Percentiles rank a stretch among this genome's conserved stretches.
These are phyloP conservation scores for Neelides sp. DNA, from an alignment of 1,140 invertebrate species.

Conservation along the genomic window DNA sequence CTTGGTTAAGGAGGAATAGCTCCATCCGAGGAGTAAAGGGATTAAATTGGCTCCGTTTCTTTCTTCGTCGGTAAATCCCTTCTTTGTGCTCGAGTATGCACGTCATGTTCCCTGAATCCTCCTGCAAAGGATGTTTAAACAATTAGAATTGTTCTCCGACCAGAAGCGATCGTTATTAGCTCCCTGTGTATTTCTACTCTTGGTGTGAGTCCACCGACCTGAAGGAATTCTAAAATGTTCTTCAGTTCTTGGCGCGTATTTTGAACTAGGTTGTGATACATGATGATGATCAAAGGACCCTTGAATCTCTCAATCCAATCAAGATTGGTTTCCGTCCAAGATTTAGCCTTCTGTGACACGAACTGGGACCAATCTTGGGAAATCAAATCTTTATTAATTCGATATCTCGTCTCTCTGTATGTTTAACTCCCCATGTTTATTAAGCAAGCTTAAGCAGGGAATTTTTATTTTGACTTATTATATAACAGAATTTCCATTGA, in stretches of 20 bases:
- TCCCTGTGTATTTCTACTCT: not conserved
- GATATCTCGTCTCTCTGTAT: too few relatives aligned
- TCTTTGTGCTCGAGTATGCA: constrained; percentile 39
- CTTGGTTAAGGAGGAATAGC: constrained; percentile 29
- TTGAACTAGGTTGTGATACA: constrained; percentile 53
- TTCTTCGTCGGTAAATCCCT: constrained; percentile 55
- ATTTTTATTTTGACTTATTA: too few relatives aligned
- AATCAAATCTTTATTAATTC: too few relatives aligned
- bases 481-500: too few relatives aligned
- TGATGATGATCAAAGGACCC: constrained; percentile 52
- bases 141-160: not conserved
- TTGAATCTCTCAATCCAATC: constrained; percentile 56
- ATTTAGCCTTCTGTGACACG: constrained; percentile 49
- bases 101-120: constrained; percentile 2
- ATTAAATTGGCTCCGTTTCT: constrained; percentile 51
- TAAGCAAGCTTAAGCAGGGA: too few relatives aligned
- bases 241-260: constrained; percentile 47
- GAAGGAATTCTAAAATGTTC: constrained; percentile 47
- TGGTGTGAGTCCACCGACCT: constrained; percentile 15
- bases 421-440: too few relatives aligned
- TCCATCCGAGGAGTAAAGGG: constrained; percentile 52
- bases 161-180: not conserved
- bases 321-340: constrained; percentile 53
- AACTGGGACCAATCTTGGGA: constrained; percentile 57
- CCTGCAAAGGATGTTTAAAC: constrained; percentile 32